These are phyloP conservation scores for Drosophila pandora DNA, from an alignment of 1,140 invertebrate species.

Conservation along the genomic window DNA sequence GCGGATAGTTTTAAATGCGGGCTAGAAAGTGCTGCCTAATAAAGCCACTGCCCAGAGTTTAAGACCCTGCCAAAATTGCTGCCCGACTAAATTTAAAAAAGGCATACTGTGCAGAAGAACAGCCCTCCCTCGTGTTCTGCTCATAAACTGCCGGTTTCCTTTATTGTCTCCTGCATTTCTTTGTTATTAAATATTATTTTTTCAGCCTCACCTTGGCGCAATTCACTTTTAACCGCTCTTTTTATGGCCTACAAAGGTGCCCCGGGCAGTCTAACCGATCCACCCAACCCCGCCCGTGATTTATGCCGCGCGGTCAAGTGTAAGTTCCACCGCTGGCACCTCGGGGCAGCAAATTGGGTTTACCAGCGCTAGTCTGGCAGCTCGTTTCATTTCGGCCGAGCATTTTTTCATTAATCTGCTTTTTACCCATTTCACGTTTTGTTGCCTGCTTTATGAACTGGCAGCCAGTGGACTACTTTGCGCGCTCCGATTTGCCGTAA, in stretches of 20 bases:
- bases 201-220: conserved; percentile 55
- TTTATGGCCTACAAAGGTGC: conserved; percentile 62
- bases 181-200: conserved; percentile 76
- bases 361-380: conserved; percentile 66
- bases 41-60: background rate
- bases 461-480: conserved; percentile 60
- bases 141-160: conserved; percentile 36
- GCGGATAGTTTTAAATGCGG: background rate
- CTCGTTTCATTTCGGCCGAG: conserved; percentile 72
- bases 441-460: conserved; percentile 65
- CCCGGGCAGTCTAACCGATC: conserved; percentile 14
- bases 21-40: background rate
- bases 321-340: conserved; percentile 66
- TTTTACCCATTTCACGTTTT: conserved; percentile 10
- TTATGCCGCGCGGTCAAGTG: conserved; percentile 79
- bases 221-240: conserved; percentile 49
- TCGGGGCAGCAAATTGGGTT: conserved; percentile 71
- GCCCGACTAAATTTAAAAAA: conserved; percentile 31
- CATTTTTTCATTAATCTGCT: conserved; percentile 62
- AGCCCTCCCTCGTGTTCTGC: background rate
- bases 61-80: conserved; percentile 6
- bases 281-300: conserved; percentile 38
- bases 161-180: conserved; percentile 70
- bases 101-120: background rate
- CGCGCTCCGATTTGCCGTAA: conserved; percentile 77